phyloP scores from a whole-genome alignment of 2,888 invertebrate species.

The Fissipunctia ypsillon region DNA sequence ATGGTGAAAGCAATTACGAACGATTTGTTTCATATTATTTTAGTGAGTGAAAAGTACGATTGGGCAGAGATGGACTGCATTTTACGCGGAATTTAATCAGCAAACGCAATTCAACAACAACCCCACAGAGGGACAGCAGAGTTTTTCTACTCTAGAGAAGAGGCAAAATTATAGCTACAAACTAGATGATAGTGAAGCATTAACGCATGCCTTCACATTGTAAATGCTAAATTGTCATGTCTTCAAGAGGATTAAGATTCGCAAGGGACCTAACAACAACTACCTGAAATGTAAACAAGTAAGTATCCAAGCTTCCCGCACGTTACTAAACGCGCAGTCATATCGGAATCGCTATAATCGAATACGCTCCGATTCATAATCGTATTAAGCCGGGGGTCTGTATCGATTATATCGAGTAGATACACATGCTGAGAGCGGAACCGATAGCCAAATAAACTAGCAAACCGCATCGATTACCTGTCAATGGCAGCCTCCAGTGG shows the following conservation, averaged over 20 bases:
- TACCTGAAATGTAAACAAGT: conserved; percentile 48
- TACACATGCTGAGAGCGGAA: conserved; percentile 85
- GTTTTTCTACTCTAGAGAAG: not conserved
- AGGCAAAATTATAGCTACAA: not conserved
- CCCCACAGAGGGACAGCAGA: not conserved
- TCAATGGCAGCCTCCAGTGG: conserved; percentile 84
- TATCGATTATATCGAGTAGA: conserved; percentile 87
- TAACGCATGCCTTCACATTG: conserved; percentile 26
- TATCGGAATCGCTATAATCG: conserved; percentile 77
- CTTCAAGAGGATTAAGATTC: conserved; percentile 37
- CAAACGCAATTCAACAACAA: not conserved
- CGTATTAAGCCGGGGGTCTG: conserved; percentile 78
- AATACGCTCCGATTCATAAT: conserved; percentile 82
- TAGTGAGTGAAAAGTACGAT: not conserved
- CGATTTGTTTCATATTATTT: not conserved
- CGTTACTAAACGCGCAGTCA: conserved; percentile 69
- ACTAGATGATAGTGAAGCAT: not conserved
- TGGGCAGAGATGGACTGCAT: not conserved
- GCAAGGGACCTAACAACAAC: conserved; percentile 26
- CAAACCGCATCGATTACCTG: conserved; percentile 89
- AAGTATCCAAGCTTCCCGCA: conserved; percentile 54
- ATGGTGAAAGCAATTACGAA: conserved; percentile 1
- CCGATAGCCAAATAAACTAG: conserved; percentile 90
- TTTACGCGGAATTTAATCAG: not conserved
- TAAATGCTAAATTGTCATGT: conserved; percentile 40